Base-by-base conservation (phyloP, 2,888 invertebrate species). In the Polia nebulosa region DNA sequence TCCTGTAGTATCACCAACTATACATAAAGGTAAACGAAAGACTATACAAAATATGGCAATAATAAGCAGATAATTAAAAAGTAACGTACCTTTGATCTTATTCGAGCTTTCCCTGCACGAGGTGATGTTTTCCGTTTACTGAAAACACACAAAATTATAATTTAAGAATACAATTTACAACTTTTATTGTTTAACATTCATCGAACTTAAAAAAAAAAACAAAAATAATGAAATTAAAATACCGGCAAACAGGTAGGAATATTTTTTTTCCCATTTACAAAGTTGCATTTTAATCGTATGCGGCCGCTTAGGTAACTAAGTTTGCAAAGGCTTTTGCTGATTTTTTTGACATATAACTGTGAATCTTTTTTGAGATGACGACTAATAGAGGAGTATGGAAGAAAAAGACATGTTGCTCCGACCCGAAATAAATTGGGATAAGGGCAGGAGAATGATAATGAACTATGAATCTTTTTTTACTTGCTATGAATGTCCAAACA, bases 41-140 rank as follows among this genome's bases (percentile, higher is more conserved):
- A n/a, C n/a, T n/a, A 45, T 13, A 2, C 2, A 13, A 25, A 15
- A 47, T 25, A 22, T 22, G 2, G 1, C 2, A 22, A 17, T 13
- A 27, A 27, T 27, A 29, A 51, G 29, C 1, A 7, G 11, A 6
- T 1, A 32, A 20, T n/a, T 6, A 13, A 7, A 52, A 32, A 20
- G 20, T 3, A 11, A 52, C 52, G 6, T 52, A 52, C 52, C 52
- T 52, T 52, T 52, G 52, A 2, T 52, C 3, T 52, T 52, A 52
- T 5, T 52, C 32, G 52, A 52, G 32, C 52, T 29, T 27, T 49
- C 9, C 0, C 0, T 32, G 32, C 32, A 34, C 13, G 29, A 32
- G 51, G 32, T n/a, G n/a, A n/a, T n/a, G n/a, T n/a, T n/a, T n/a
- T n/a, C 9, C 52, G 32, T 20, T 52, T 52, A 52, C 52, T 52